Percentiles rank a stretch among this genome's conserved stretches.
Evolutionary conservation across 2,113 vertebrate genomes (phyloP).

Genomic region (Salvelinus alpinus): DNA sequence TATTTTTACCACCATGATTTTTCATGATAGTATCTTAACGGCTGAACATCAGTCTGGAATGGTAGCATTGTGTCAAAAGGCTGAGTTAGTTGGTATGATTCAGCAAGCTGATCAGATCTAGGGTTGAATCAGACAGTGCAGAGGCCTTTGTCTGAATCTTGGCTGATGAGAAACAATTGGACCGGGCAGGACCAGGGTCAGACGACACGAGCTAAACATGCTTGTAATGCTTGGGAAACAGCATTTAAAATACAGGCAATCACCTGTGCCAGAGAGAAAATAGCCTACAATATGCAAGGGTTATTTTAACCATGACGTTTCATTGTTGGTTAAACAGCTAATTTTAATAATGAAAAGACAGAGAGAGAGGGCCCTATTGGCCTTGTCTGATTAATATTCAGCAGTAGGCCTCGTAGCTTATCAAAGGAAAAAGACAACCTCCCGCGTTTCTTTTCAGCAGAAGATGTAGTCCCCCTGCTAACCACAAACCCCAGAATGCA

Average conservation of each 20-base stretch:
- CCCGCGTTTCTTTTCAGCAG: not conserved
- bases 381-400: not conserved
- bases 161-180: not conserved
- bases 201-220: not conserved
- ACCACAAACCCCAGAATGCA: constrained; percentile 8
- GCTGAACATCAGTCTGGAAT: not conserved
- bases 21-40: not conserved
- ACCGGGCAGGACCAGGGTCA: not conserved
- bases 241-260: not conserved
- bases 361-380: not conserved
- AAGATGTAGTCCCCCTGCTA: not conserved
- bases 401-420: not conserved
- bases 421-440: not conserved
- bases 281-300: not conserved
- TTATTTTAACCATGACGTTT: not conserved
- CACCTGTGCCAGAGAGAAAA: not conserved
- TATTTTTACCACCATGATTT: not conserved
- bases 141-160: not conserved
- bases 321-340: too few species aligned
- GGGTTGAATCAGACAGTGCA: not conserved
- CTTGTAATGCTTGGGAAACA: not conserved
- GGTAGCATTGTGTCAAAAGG: not conserved
- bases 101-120: not conserved
- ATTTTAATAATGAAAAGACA: too few species aligned
- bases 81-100: not conserved